Percentiles rank a stretch among this genome's conserved stretches.
Conservation (phyloP, 2,113 vertebrate genomes). For the Pseudopodoces humilis region DNA sequence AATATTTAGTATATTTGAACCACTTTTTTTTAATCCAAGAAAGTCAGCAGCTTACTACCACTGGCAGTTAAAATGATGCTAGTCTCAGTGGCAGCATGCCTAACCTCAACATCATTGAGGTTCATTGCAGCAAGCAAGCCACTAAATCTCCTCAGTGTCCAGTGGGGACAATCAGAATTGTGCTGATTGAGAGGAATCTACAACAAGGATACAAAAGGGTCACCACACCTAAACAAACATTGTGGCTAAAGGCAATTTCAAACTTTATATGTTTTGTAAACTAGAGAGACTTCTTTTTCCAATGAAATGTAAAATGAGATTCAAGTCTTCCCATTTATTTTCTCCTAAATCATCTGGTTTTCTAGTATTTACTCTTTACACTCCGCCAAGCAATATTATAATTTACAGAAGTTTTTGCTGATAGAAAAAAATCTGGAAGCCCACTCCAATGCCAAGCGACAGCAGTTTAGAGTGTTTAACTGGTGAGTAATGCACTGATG, state of each 20-base stretch:
- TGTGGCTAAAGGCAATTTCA: conserved; percentile 6
- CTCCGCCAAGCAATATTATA: conserved; percentile 36
- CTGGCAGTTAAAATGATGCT: conserved; percentile 34
- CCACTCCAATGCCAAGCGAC: conserved; percentile 60
- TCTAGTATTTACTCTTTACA: conserved; percentile 16
- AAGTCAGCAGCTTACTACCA: conserved; percentile 45
- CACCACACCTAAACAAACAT: conserved; percentile 54
- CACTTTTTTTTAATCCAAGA: conserved; percentile 49
- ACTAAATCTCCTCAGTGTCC: conserved; percentile 5
- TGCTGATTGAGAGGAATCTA: conserved; percentile 37
- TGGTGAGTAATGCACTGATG: conserved; percentile 72
- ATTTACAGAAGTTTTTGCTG: conserved; percentile 36
- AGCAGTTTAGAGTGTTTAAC: conserved; percentile 69
- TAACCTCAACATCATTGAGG: conserved; percentile 54
- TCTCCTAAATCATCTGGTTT: conserved; percentile 38
- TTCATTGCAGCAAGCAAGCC: conserved; percentile 33
- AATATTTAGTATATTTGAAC: not conserved
- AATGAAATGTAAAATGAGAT: conserved; percentile 35
- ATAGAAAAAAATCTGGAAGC: conserved; percentile 68
- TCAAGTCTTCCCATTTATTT: not conserved
- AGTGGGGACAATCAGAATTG: conserved; percentile 29
- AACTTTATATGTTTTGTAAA: conserved; percentile 36
- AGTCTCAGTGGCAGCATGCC: conserved; percentile 32
- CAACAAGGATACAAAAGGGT: conserved; percentile 27
- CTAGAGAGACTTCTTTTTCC: not conserved